These are phyloP conservation scores for Exephanes ischioxanthus DNA, from an alignment of 2,888 invertebrate genomes.

Conservation along the genomic window DNA sequence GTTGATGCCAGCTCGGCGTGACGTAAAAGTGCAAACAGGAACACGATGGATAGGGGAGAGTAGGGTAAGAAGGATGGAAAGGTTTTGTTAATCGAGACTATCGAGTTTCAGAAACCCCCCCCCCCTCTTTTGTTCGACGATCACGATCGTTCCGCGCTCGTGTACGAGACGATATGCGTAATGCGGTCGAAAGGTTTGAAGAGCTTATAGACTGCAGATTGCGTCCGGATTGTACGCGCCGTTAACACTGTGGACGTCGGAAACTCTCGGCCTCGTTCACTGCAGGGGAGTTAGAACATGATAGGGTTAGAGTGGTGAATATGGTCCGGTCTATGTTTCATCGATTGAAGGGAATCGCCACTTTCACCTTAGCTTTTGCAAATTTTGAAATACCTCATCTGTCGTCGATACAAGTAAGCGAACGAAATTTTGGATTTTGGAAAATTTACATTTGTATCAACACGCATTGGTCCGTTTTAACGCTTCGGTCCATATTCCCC, in stretches of 20 bases:
- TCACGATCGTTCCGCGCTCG: conserved; percentile 49
- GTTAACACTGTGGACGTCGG: neutral
- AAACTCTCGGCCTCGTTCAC: neutral
- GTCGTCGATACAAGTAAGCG: too few relatives aligned
- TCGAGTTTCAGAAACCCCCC: conserved; percentile 53
- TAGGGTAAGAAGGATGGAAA: conserved; percentile 26
- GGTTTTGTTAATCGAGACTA: conserved; percentile 61
- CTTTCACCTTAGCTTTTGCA: too few relatives aligned
- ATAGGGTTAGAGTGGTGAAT: neutral
- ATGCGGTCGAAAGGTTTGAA: neutral
- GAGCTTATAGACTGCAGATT: neutral
- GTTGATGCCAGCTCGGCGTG: conserved; percentile 55
- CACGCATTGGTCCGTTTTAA: too few relatives aligned
- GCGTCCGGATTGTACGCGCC: neutral
- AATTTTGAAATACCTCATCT: too few relatives aligned
- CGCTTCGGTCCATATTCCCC: too few relatives aligned
- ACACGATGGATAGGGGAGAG: conserved; percentile 11
- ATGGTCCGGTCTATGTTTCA: neutral
- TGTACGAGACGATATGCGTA: neutral
- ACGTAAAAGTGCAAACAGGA: conserved; percentile 70
- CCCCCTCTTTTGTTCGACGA: conserved; percentile 55
- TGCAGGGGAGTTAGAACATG: neutral
- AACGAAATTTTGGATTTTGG: too few relatives aligned
- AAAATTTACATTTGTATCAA: too few relatives aligned
- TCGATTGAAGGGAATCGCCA: too few relatives aligned